A percentile compares a stretch with the other conserved stretches of the same genome.
These are phyloP conservation scores for Onychostoma macrolepis DNA, from an alignment of 2,113 vertebrate genomes.

Conservation along the genomic window DNA sequence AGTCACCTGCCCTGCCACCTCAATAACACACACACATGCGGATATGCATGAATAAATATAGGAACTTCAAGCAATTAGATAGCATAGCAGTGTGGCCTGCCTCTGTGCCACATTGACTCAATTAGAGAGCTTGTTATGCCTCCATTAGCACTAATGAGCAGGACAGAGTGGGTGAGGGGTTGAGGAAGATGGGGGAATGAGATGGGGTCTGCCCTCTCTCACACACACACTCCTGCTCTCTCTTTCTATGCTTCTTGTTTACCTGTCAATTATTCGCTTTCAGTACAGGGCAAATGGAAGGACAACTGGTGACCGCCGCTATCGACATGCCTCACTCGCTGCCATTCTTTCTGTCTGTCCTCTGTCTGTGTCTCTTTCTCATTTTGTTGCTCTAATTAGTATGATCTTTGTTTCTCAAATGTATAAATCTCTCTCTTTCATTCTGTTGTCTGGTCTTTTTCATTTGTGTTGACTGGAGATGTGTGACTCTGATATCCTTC, in stretches of 20 bases:
- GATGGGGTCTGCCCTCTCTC: conserved; percentile 74
- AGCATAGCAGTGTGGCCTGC: conserved; percentile 55
- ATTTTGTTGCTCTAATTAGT: conserved; percentile 36
- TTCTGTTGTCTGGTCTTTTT: conserved; percentile 65
- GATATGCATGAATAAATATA: conserved; percentile 60
- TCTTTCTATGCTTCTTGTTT: conserved; percentile 72
- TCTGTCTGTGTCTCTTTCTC: conserved; percentile 41
- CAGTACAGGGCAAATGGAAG: conserved; percentile 45
- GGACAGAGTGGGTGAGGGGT: conserved; percentile 52
- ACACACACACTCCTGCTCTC: conserved; percentile 44
- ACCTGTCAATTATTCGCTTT: conserved; percentile 70
- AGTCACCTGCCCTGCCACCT: conserved; percentile 54
- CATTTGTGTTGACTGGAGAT: conserved; percentile 74
- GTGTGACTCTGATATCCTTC: conserved; percentile 67
- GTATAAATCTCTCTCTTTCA: conserved; percentile 34
- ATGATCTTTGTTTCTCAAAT: conserved; percentile 43
- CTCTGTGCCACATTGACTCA: conserved; percentile 77
- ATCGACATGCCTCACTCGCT: conserved; percentile 23
- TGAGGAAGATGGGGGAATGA: conserved; percentile 51
- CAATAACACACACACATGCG: conserved; percentile 48
- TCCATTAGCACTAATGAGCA: conserved; percentile 89
- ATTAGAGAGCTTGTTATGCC: conserved; percentile 88
- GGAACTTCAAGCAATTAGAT: conserved; percentile 59
- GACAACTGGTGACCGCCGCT: conserved; percentile 32
- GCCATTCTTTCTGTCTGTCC: not conserved